Conservation (phyloP, 2,888 invertebrate genomes). For the Esperia sulphurella region DNA sequence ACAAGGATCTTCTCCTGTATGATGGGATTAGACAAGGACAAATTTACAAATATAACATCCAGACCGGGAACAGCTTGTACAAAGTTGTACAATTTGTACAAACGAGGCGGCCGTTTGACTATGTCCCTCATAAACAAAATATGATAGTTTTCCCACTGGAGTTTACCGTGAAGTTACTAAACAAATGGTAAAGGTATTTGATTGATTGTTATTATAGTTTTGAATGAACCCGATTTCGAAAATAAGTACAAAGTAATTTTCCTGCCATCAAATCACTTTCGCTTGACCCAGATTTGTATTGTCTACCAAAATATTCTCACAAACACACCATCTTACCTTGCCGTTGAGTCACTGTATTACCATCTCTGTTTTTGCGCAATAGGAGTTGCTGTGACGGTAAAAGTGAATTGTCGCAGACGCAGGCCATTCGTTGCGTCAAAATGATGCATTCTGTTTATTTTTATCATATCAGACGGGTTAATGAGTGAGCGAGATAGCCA, state of each 20-base stretch:
- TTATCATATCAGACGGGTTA: not conserved
- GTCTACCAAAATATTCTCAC: not conserved
- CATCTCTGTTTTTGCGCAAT: not conserved
- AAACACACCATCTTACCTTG: not conserved
- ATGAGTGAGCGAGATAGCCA: no score
- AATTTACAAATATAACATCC: no score
- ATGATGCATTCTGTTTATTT: not conserved
- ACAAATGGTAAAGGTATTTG: no score
- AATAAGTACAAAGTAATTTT: not conserved
- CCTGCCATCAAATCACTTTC: not conserved
- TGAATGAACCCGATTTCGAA: not conserved
- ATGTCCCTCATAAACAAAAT: no score
- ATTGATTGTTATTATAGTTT: not conserved
- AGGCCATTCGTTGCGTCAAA: not conserved
- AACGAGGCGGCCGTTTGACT: no score
- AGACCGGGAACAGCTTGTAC: no score
- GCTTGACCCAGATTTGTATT: not conserved
- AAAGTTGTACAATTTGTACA: no score
- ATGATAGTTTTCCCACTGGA: no score
- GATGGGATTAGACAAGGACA: no score
- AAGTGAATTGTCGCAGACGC: not conserved
- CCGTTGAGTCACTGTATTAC: not conserved
- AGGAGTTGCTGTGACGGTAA: not conserved
- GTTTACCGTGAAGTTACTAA: no score
- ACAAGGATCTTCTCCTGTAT: no score